Base-by-base conservation (phyloP, 2,888 invertebrate genomes). In the Tribolium freemani region DNA sequence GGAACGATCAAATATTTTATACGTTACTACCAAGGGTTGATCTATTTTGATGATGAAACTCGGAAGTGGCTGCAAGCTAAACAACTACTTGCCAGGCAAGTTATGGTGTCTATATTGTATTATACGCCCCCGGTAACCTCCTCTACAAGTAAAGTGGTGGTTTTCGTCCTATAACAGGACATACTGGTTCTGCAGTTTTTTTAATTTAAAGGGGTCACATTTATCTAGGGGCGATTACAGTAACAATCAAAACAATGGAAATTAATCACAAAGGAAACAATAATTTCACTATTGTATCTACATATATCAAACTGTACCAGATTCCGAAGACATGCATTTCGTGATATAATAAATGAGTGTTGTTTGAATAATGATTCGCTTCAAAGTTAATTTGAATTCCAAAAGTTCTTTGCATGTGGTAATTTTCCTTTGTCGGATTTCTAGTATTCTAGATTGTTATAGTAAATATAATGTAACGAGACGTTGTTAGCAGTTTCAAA, bases 361-460 rank as follows among this genome's bases (percentile, higher is more conserved):
- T 63, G 68, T 75, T 72, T 76, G 75, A 76, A 74, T 72, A 73
- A 74, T 76, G 74, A 63, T 70, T 72, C 68, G 63, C 64, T 61
- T 58, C 50, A 48, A 60, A 71, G 76, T 71, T 77, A 72, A 76
- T 77, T 76, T 73, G 68, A 72, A 77, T 77, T 76, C 76, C 57
- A 46, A 69, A 68, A 53, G 31, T 75, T 75, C 75, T 77, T 77
- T 76, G 71, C 69, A 71, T 74, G 73, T 69, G 66, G 69, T 76
- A 77, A 77, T 77, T 77, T 73, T 66, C 74, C 67, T 61, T 50
- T 72, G 69, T 72, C 70, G 73, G 73, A 74, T 75, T 75, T 74
- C 70, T 67, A 71, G 61, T 75, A 11, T 8, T 48, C 10, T 48
- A 45, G 11, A 4, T 11, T 48, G 13, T 48, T 13, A 8, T 45